Conservation (phyloP, 2,797 vertebrate species). For the Heteromormyrus szaboi region DNA sequence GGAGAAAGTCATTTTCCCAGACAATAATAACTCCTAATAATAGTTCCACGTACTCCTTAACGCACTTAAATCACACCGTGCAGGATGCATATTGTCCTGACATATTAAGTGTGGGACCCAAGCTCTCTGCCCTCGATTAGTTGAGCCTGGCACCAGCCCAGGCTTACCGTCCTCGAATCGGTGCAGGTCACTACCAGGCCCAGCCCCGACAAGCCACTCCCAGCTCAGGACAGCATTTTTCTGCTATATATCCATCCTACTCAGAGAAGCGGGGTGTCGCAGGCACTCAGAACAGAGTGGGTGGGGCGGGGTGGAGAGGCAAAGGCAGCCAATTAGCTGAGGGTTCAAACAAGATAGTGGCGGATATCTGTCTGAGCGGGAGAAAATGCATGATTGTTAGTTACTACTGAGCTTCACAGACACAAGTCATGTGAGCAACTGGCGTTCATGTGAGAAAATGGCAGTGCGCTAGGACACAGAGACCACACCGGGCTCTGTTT, state of each 20-base stretch:
- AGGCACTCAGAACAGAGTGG: background rate
- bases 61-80: background rate
- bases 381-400: background rate
- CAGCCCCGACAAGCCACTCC: background rate
- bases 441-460: too few relatives aligned
- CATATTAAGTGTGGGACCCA: background rate
- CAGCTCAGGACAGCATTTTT: background rate
- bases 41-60: background rate
- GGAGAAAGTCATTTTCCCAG: background rate
- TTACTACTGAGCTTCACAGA: background rate
- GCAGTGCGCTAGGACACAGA: too few relatives aligned
- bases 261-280: background rate
- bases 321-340: background rate
- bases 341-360: background rate
- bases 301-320: background rate
- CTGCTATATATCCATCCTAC: background rate
- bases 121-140: background rate
- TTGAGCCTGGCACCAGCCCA: background rate
- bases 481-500: too few relatives aligned
- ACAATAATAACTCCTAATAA: constrained; percentile 9
- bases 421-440: background rate
- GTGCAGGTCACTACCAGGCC: background rate
- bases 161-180: background rate
- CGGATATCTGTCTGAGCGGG: background rate
- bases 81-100: background rate